Base-by-base conservation (phyloP, 2,888 invertebrate species). In the Apodemia hepburni region DNA sequence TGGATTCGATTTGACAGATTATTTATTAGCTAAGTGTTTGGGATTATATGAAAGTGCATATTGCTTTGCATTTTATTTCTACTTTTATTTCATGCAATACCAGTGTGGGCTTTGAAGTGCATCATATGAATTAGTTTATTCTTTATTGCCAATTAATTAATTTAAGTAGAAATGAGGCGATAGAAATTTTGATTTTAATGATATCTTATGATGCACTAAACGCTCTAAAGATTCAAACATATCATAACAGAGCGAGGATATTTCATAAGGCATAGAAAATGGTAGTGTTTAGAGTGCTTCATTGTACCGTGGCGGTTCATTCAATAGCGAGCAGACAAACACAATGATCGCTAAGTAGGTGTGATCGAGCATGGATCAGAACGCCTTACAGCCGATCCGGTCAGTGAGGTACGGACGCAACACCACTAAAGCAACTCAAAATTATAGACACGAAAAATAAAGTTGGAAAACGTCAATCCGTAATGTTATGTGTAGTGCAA, bases 401-500 rank as follows among this genome's bases (percentile, higher is more conserved):
- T 89, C 89, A 84, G 89, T 89, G 87, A 86, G 86, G 84, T 89
- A 90, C 86, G 89, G 89, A 90, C 89, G 88, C 88, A 89, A 90
- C 87, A 90, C 85, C 88, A 91, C 91, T 91, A 91, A 91, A 91
- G 91, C 91, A 91, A 90, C 88, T 91, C 90, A 91, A 90, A 86
- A 82, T 79, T 78, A 80, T 87, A 87, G 87, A 89, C 87, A 90
- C 88, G 88, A 85, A 87, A 90, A 88, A 87, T 87, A 87, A 85
- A 84, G 82, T 87, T 84, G 86, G 82, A 90, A 89, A 86, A 87
- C 85, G 85, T 86, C 86, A 85, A 88, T 83, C 85, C 87, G 87
- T 89, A 90, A 87, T 87, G 88, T 89, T 89, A 89, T 87, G 90
- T 89, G 86, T 87, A 76, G 90, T 92, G 90, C 91, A 91, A 90